phyloP scores from a whole-genome alignment of 2,888 invertebrate species.

The Lamproptera curius region DNA sequence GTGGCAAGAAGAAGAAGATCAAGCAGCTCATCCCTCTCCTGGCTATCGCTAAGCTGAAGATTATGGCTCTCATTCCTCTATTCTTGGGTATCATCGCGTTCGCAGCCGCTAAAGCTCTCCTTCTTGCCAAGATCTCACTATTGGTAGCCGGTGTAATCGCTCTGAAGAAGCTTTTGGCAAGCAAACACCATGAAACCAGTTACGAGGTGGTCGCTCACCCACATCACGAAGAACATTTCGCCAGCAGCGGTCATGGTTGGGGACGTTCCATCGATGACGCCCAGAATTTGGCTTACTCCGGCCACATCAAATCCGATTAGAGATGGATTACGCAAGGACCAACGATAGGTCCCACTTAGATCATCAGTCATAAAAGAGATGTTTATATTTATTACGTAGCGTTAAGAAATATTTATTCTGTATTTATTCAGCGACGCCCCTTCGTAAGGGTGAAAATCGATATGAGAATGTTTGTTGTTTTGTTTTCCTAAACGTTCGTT shows the following conservation, averaged over 20 bases:
- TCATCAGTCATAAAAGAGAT: constrained; percentile 35
- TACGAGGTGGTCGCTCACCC: constrained; percentile 88
- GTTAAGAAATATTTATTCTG: constrained; percentile 62
- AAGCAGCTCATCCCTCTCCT: constrained; percentile 87
- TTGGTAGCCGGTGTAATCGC: constrained; percentile 86
- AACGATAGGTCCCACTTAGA: constrained; percentile 36
- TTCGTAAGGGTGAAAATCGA: constrained; percentile 54
- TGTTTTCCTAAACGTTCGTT: constrained; percentile 64
- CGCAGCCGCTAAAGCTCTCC: constrained; percentile 90
- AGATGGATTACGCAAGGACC: constrained; percentile 34
- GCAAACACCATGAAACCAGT: constrained; percentile 82
- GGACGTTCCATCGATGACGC: constrained; percentile 74
- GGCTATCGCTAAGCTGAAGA: constrained; percentile 87
- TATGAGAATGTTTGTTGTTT: constrained; percentile 42
- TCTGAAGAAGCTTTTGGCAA: constrained; percentile 83
- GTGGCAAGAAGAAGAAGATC: constrained; percentile 89
- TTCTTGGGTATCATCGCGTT: constrained; percentile 86
- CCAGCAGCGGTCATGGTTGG: constrained; percentile 81
- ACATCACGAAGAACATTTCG: constrained; percentile 75
- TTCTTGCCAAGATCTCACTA: constrained; percentile 89
- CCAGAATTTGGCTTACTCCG: constrained; percentile 80
- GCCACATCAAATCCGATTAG: constrained; percentile 69
- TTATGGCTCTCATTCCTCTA: constrained; percentile 85
- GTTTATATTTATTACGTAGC: constrained; percentile 54
- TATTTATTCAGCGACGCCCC: constrained; percentile 55